These are phyloP conservation scores for Vandiemenella viatica DNA, from an alignment of 2,888 invertebrate species.

Conservation along the genomic window DNA sequence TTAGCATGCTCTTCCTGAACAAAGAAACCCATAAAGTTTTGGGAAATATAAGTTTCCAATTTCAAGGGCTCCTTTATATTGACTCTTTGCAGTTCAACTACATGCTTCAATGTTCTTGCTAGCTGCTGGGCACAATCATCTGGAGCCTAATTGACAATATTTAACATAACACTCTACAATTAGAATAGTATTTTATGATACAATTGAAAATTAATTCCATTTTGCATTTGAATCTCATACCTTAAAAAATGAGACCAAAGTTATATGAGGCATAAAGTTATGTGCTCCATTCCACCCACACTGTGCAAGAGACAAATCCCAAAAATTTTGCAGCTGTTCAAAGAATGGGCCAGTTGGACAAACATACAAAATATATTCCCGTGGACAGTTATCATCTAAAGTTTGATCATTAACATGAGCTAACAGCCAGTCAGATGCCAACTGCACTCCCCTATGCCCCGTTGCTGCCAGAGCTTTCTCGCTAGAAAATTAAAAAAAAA, in stretches of 20 bases:
- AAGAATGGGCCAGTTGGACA: slow-evolving; percentile 67
- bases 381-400: slow-evolving; percentile 56
- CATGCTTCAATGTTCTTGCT: slow-evolving; percentile 52
- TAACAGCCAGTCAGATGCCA: slow-evolving; percentile 80
- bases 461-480: slow-evolving; percentile 83
- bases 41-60: slow-evolving; percentile 69
- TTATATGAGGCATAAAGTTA: slow-evolving; percentile 80
- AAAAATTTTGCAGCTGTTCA: slow-evolving; percentile 57
- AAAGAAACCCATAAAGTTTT: slow-evolving; percentile 83
- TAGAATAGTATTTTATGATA: no score
- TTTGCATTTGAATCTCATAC: no score
- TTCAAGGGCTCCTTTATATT: slow-evolving; percentile 31
- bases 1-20: slow-evolving; percentile 69
- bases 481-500: slow-evolving; percentile 43
- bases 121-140: slow-evolving; percentile 56
- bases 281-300: slow-evolving; percentile 84
- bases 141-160: slow-evolving; percentile 57
- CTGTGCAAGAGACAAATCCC: slow-evolving; percentile 55
- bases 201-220: no score
- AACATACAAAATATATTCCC: slow-evolving; percentile 77
- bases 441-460: slow-evolving; percentile 71
- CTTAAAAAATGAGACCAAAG: slow-evolving; percentile 77
- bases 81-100: slow-evolving; percentile 39
- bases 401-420: slow-evolving; percentile 76
- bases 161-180: no score